Base-by-base conservation (phyloP, 2,113 vertebrate genomes). In the Labeo rohita region DNA sequence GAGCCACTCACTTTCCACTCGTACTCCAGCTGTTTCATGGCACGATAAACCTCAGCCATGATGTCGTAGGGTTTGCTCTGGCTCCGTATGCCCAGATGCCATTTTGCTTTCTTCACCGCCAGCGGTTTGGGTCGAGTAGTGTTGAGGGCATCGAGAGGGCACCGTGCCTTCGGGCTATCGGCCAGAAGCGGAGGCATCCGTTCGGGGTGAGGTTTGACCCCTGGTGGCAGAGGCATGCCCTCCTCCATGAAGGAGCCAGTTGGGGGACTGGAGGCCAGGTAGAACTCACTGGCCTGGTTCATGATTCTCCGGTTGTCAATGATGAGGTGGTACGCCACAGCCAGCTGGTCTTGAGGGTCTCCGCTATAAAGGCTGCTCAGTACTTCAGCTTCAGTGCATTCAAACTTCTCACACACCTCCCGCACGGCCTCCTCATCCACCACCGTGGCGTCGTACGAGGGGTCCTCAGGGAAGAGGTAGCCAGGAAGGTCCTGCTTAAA, bases 231-330 rank as follows among this genome's bases (percentile, higher is more conserved):
- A 39, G 94, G 95, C 96, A 98, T 94, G 59, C 95, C 96, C 65
- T 99, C 98, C 0, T 99, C 98, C 89, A 99, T 99, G 87, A 99
- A 99, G 59, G 98, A 98, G 90, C 97, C 94, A 0, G 96, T 97
- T 1, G 98, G 98, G 0, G 98, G 98, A 91, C 98, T 99, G 88
- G 98, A 99, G 82, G 98, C 98, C 21, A 99, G 94, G 95, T 99
- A 99, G 95, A 99, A 99, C 94, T 99, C 98, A 5, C 97, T 99
- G 93, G 98, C 98, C 91, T 99, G 97, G 91, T 98, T 98, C 98
- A 99, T 99, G 93, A 99, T 99, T 90, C 98, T 96, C 3, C 98
- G 95, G 92, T 99, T 99, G 94, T 99, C 98, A 18, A 99, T 98
- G 90, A 99, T 95, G 0, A 99, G 97, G 91, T 99, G 98, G 76